Percentiles rank a stretch among this genome's conserved stretches.
Evolutionary conservation across 2,113 vertebrate genomes (phyloP).

Genomic region (Anoplopoma fimbria): DNA sequence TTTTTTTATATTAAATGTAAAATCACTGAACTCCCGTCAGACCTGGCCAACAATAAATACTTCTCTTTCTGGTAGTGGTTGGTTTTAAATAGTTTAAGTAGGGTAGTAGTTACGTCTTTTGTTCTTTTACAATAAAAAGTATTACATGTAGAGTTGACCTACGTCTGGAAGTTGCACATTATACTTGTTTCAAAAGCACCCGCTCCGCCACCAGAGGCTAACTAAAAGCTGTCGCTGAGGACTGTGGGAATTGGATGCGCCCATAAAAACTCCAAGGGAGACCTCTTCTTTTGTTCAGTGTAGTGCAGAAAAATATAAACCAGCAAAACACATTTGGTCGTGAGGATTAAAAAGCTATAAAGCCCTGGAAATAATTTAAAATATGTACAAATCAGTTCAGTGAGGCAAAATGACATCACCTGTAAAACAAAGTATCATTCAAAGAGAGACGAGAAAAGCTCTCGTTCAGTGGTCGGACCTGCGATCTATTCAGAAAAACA

Average conservation of each 20-base stretch:
- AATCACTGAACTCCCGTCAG: not conserved
- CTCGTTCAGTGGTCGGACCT: not conserved
- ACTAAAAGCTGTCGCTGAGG: not conserved
- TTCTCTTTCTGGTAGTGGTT: not conserved
- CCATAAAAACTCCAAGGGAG: not conserved
- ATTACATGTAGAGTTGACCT: not conserved
- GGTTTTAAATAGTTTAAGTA: not conserved
- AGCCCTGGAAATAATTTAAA: conserved; percentile 33
- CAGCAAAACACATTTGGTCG: conserved; percentile 45
- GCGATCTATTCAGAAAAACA: not conserved
- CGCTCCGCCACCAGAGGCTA: not conserved
- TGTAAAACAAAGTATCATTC: conserved; percentile 21
- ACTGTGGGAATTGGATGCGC: conserved; percentile 7
- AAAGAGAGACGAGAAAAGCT: not conserved
- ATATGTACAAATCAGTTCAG: conserved; percentile 38
- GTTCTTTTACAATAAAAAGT: not conserved
- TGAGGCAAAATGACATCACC: conserved; percentile 7
- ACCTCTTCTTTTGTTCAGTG: not conserved
- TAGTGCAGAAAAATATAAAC: conserved; percentile 33
- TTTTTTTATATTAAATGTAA: too few relatives aligned
- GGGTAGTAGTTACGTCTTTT: not conserved
- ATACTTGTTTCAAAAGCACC: not conserved
- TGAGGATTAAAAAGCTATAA: conserved; percentile 42
- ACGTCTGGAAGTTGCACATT: not conserved
- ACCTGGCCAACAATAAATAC: not conserved